phyloP scores from a whole-genome alignment of 2,888 invertebrate genomes.

The Eupeodes latifasciatus region DNA sequence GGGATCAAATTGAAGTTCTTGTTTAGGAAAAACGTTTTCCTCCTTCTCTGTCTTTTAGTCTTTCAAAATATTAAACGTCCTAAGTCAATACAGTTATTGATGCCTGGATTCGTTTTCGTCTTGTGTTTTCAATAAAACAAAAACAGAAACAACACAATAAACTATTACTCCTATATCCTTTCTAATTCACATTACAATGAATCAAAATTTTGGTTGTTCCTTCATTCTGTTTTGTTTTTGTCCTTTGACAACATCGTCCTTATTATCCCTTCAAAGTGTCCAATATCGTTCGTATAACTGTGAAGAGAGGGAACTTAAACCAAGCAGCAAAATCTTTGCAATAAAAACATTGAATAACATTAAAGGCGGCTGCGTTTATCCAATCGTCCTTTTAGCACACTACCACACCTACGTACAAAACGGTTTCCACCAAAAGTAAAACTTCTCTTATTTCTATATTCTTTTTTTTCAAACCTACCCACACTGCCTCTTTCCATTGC shows the following conservation, averaged over 20 bases:
- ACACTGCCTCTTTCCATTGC: background rate
- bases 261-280: constrained; percentile 40
- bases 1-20: constrained; percentile 21
- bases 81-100: constrained; percentile 61
- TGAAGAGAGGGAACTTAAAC: background rate
- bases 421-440: constrained; percentile 60
- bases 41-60: background rate
- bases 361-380: constrained; percentile 40
- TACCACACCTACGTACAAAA: constrained; percentile 49
- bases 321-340: constrained; percentile 50
- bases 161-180: background rate
- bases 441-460: constrained; percentile 20
- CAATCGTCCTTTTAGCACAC: constrained; percentile 10
- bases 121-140: constrained; percentile 1
- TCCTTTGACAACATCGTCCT: constrained; percentile 50
- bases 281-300: background rate
- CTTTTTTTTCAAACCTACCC: background rate
- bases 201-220: constrained; percentile 20
- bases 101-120: background rate
- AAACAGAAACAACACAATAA: background rate
- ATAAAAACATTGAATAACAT: constrained; percentile 65
- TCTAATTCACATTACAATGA: constrained; percentile 28
- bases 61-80: constrained; percentile 33
- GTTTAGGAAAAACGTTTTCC: constrained; percentile 40
- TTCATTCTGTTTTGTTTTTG: background rate